Evolutionary conservation across 1,140 invertebrate genomes (phyloP).

Genomic region (Papilio helenus): DNA sequence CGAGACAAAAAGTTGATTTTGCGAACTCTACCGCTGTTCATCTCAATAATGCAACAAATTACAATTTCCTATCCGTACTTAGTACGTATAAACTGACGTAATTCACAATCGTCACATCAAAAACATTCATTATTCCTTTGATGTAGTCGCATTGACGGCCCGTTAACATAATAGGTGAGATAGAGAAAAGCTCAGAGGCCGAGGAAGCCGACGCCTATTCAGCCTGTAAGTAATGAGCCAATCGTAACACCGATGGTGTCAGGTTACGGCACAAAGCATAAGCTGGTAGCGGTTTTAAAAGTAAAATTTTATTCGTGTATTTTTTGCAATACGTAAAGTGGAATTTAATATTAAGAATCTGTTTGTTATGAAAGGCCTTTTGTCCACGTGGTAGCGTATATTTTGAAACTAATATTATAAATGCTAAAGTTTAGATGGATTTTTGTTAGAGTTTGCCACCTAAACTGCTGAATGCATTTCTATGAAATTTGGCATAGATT

Average conservation of each 20-base stretch:
- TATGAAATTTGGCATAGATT: no score
- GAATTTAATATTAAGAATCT: no score
- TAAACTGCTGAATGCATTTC: no score
- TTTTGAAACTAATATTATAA: no score
- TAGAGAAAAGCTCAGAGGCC: slow-evolving; percentile 22
- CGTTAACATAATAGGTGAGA: slow-evolving; percentile 28
- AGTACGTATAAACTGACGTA: neutral
- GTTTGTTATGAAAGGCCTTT: no score
- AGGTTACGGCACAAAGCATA: slow-evolving; percentile 35
- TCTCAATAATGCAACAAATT: no score
- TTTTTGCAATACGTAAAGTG: no score
- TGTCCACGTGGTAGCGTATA: no score
- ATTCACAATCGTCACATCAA: neutral
- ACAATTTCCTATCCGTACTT: neutral
- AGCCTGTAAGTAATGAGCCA: slow-evolving; percentile 56
- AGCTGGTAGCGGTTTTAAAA: slow-evolving; percentile 39
- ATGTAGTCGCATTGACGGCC: neutral
- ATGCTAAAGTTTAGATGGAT: no score
- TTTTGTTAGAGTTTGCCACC: no score
- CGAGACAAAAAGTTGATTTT: no score
- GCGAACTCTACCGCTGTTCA: no score
- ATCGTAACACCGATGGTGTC: slow-evolving; percentile 52
- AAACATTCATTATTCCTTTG: neutral
- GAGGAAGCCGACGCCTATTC: slow-evolving; percentile 44
- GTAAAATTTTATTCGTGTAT: neutral